These are phyloP conservation scores for Dioctria rufipes DNA, from an alignment of 2,888 invertebrate species.

Conservation along the genomic window DNA sequence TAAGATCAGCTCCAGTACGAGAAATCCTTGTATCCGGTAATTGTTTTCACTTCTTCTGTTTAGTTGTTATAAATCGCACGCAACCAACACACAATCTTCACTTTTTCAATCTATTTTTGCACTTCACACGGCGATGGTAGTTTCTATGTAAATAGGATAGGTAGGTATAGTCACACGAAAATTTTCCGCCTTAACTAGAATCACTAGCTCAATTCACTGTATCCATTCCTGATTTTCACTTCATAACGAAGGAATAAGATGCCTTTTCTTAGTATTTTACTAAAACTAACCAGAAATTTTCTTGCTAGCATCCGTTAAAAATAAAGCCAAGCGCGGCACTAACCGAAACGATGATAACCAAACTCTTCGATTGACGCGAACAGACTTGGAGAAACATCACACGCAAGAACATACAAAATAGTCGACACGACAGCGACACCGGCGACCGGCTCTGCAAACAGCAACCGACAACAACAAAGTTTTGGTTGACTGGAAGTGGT, in stretches of 20 bases:
- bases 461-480: neutral
- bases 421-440: constrained; percentile 4
- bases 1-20: constrained; percentile 1
- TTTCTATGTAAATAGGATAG: neutral
- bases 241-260: neutral
- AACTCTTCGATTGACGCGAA: constrained; percentile 19
- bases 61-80: neutral
- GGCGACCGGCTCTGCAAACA: constrained; percentile 4
- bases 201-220: constrained; percentile 24
- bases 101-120: constrained; percentile 25
- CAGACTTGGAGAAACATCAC: constrained; percentile 19
- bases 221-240: constrained; percentile 28
- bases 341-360: neutral
- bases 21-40: constrained; percentile 32
- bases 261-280: constrained; percentile 1
- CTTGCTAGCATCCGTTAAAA: constrained; percentile 37
- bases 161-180: neutral
- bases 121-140: neutral
- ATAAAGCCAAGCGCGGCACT: constrained; percentile 6
- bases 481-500: too few relatives aligned
- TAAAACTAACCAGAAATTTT: neutral
- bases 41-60: neutral
- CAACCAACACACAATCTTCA: neutral
- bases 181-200: neutral
- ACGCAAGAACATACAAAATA: constrained; percentile 5